phyloP scores from a whole-genome alignment of 2,797 vertebrate genomes.

The Carcharodon carcharias region DNA sequence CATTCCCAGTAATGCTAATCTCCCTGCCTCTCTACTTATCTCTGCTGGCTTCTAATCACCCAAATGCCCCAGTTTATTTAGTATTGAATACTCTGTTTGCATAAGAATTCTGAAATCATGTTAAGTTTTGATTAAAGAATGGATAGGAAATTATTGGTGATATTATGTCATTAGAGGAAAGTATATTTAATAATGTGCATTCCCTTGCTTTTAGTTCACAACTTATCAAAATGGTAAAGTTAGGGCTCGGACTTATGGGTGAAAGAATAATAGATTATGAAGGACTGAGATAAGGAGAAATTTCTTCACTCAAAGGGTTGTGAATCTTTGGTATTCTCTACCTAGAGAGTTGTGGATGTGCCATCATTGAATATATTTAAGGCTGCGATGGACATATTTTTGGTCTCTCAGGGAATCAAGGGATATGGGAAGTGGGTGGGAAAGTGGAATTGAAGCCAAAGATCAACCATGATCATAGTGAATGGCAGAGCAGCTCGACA shows the following conservation, averaged over 20 bases:
- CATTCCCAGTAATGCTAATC: conserved; percentile 36
- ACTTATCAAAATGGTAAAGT: neutral
- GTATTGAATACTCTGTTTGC: neutral
- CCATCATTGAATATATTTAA: too few relatives aligned
- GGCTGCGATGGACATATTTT: too few relatives aligned
- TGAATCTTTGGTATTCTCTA: too few relatives aligned
- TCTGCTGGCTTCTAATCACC: neutral
- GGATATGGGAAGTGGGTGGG: too few relatives aligned
- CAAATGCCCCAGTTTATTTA: conserved; percentile 22
- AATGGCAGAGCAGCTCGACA: neutral
- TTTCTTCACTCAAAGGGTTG: too few relatives aligned
- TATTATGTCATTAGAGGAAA: neutral
- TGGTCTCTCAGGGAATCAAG: too few relatives aligned
- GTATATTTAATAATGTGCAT: neutral
- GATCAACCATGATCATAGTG: neutral
- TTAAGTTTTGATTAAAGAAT: neutral
- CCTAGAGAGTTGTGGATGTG: too few relatives aligned
- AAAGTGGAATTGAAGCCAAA: too few relatives aligned
- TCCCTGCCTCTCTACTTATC: neutral
- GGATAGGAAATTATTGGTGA: neutral
- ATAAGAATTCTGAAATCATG: neutral
- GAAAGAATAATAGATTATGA: neutral
- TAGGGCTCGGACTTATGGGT: neutral
- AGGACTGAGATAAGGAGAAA: neutral
- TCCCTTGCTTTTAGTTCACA: neutral